These are phyloP conservation scores for Acomys russatus DNA, from an alignment of 2,797 vertebrate species.

Conservation along the genomic window DNA sequence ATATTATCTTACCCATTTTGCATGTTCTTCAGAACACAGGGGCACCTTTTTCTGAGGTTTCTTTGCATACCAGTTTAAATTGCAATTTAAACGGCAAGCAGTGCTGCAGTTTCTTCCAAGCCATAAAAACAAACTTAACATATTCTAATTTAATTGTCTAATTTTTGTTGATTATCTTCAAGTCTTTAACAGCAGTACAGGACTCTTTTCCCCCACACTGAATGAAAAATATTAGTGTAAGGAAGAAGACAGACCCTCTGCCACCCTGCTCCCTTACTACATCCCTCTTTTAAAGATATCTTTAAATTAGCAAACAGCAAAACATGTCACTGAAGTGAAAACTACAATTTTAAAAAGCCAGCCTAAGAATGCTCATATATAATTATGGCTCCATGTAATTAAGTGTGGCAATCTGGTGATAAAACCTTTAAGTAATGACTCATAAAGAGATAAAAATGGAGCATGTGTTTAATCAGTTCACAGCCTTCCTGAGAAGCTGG, in stretches of 20 bases:
- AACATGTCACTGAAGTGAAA: conserved; percentile 84
- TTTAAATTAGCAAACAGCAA: conserved; percentile 81
- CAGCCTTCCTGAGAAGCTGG: conserved; percentile 87
- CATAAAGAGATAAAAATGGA: conserved; percentile 90
- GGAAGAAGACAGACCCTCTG: conserved; percentile 29
- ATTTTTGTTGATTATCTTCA: conserved; percentile 23
- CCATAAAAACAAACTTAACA: conserved; percentile 37
- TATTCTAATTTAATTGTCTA: conserved; percentile 10
- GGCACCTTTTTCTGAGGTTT: conserved; percentile 16
- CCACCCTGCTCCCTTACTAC: neutral
- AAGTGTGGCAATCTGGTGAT: conserved; percentile 90
- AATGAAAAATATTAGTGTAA: neutral
- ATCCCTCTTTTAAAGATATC: conserved; percentile 52
- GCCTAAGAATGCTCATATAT: conserved; percentile 87
- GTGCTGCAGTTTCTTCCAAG: neutral
- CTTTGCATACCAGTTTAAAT: conserved; percentile 10
- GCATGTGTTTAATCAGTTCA: conserved; percentile 90
- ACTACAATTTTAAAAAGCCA: conserved; percentile 83
- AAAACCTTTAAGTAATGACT: conserved; percentile 91
- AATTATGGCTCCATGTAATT: conserved; percentile 89
- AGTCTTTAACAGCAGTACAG: neutral
- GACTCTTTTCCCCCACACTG: neutral
- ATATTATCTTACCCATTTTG: neutral
- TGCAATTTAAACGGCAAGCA: conserved; percentile 11
- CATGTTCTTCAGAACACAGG: conserved; percentile 16